Percentiles rank a stretch among this genome's conserved stretches.
These are phyloP conservation scores for Microchirus variegatus DNA, from an alignment of 2,797 vertebrate genomes.

Conservation along the genomic window DNA sequence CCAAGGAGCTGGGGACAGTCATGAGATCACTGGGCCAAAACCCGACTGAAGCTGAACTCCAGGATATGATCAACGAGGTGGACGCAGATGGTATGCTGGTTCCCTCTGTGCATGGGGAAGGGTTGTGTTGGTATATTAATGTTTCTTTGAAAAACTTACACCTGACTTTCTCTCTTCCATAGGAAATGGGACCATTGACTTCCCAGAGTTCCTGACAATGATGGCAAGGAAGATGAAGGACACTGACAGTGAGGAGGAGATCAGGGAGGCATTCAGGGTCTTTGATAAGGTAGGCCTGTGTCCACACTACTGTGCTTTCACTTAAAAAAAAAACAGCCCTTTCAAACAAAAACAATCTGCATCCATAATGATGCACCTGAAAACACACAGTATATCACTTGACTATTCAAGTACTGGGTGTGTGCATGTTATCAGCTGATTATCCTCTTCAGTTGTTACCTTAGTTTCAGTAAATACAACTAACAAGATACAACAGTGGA, in stretches of 20 bases:
- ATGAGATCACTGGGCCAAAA: conserved; percentile 98
- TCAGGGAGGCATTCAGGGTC: conserved; percentile 97
- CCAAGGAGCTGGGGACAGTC: conserved; percentile 97
- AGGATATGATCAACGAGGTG: conserved; percentile 99
- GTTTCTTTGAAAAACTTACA: not conserved
- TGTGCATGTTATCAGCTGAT: too few relatives aligned
- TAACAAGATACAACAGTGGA: too few relatives aligned
- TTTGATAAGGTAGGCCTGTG: conserved; percentile 91
- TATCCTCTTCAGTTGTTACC: too few relatives aligned
- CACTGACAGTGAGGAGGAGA: conserved; percentile 98
- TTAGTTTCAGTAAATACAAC: too few relatives aligned
- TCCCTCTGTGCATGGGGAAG: not conserved
- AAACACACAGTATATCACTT: too few relatives aligned
- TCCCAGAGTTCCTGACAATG: conserved; percentile 98
- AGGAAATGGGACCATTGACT: conserved; percentile 99
- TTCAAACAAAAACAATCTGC: too few relatives aligned
- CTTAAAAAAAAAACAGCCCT: too few relatives aligned
- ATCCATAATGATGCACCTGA: too few relatives aligned
- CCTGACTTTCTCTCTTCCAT: conserved; percentile 22
- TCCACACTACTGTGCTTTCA: too few relatives aligned
- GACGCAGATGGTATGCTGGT: conserved; percentile 90
- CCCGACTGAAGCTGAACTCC: conserved; percentile 96
- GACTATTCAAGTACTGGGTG: too few relatives aligned
- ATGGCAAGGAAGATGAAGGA: conserved; percentile 99
- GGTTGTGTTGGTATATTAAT: not conserved